Conservation (phyloP, 92 coral and sea anemone species). For the Virgularia gustaviana region DNA sequence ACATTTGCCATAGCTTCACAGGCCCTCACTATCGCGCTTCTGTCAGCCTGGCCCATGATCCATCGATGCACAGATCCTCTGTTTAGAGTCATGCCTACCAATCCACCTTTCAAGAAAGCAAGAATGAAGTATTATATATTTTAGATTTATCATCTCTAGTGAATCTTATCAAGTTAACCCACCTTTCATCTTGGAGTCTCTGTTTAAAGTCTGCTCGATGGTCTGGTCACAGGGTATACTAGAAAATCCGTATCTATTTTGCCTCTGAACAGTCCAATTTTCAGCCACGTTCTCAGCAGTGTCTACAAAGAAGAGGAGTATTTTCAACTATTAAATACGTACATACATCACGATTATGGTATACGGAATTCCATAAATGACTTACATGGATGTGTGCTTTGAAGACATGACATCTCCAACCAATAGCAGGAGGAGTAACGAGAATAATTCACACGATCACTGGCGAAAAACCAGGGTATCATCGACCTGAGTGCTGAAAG, state of each 20-base stretch:
- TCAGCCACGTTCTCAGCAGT: background rate
- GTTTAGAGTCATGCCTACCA: constrained; percentile 8
- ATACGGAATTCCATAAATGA: background rate
- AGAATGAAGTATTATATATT: too few species aligned
- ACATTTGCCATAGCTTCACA: constrained; percentile 18
- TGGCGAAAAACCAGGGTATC: constrained; percentile 13
- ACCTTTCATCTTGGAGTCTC: too few species aligned
- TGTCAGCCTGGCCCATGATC: constrained; percentile 5
- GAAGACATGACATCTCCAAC: background rate
- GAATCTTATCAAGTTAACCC: too few species aligned
- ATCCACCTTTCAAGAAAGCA: background rate
- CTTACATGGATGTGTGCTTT: constrained; percentile 5
- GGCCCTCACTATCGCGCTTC: background rate
- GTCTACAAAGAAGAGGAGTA: background rate
- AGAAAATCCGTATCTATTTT: background rate
- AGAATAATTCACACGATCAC: constrained; percentile 11
- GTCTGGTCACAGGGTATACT: constrained; percentile 5
- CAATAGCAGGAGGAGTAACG: background rate
- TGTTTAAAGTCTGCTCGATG: background rate
- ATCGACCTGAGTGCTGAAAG: background rate
- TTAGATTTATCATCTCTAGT: too few species aligned
- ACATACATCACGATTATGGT: background rate
- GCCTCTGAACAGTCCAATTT: constrained; percentile 1
- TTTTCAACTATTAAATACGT: too few species aligned
- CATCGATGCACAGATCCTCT: constrained; percentile 7